Evolutionary conservation across 2,797 vertebrate genomes (phyloP).

Genomic region (Enteromius mattozi): DNA sequence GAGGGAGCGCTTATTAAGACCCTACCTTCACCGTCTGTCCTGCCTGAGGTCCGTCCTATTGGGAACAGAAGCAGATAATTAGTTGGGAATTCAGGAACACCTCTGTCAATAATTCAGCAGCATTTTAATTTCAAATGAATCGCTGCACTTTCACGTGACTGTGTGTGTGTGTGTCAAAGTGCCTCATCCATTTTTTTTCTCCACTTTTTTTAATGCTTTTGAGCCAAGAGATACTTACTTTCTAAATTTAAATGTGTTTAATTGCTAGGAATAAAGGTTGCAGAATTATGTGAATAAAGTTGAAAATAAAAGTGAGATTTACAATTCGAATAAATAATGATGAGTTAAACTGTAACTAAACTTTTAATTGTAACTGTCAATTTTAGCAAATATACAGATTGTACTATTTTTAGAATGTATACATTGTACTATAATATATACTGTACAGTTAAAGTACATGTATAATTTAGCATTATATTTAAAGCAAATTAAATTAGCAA

Average conservation of each 20-base stretch:
- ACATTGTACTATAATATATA: background rate
- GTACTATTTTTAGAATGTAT: too few species aligned
- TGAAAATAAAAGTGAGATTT: background rate
- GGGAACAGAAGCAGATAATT: constrained; percentile 74
- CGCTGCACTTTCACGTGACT: constrained; percentile 45
- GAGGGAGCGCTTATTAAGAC: constrained; percentile 76
- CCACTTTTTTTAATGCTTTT: background rate
- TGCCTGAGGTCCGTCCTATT: constrained; percentile 89
- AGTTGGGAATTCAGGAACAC: constrained; percentile 76
- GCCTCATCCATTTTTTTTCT: background rate
- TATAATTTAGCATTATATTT: background rate
- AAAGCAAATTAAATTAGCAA: background rate
- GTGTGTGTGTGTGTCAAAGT: constrained; percentile 53
- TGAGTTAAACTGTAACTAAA: background rate
- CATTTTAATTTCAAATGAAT: constrained; percentile 76
- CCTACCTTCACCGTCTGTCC: constrained; percentile 96
- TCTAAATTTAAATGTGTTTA: background rate
- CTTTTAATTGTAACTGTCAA: too few species aligned
- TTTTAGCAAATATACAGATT: too few species aligned
- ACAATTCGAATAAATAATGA: background rate
- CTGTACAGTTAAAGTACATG: background rate
- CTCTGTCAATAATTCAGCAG: constrained; percentile 77
- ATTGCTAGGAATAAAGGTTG: background rate
- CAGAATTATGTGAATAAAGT: background rate
- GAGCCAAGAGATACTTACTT: background rate